Evolutionary conservation across 53 echinoderm and acorn worm genomes (phyloP).

Genomic region (Echinarachnius parma): DNA sequence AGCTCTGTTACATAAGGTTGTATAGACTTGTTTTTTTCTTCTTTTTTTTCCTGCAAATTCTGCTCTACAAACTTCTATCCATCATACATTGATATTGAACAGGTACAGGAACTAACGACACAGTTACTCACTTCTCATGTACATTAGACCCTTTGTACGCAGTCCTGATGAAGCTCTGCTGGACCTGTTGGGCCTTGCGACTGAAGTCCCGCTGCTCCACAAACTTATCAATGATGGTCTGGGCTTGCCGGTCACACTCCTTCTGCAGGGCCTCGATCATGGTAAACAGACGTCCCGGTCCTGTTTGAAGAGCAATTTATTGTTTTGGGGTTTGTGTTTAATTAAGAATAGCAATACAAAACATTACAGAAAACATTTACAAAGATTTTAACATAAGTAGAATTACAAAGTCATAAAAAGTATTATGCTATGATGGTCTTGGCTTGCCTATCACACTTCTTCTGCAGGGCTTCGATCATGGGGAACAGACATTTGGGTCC

Average conservation of each 20-base stretch:
- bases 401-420: no score
- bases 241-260: conserved; percentile 91
- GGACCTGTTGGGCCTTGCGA: conserved; percentile 78
- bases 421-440: conserved; percentile 75
- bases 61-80: no score
- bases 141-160: conserved; percentile 69
- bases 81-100: no score
- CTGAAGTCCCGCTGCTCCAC: conserved; percentile 74
- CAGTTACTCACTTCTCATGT: conserved; percentile 85
- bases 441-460: conserved; percentile 89
- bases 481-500: conserved; percentile 82
- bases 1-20: no score
- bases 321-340: no score
- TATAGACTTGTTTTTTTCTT: no score
- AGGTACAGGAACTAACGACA: no score
- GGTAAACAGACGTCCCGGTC: conserved; percentile 79
- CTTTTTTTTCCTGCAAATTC: no score
- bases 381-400: no score
- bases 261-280: conserved; percentile 83
- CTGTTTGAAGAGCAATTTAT: no score
- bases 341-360: no score
- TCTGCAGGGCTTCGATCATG: conserved; percentile 80
- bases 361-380: no score
- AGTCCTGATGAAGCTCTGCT: conserved; percentile 55
- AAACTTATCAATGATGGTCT: conserved; percentile 79